Evolutionary conservation across 2,113 vertebrate species (phyloP).

Genomic region (Pomatostomus ruficeps): DNA sequence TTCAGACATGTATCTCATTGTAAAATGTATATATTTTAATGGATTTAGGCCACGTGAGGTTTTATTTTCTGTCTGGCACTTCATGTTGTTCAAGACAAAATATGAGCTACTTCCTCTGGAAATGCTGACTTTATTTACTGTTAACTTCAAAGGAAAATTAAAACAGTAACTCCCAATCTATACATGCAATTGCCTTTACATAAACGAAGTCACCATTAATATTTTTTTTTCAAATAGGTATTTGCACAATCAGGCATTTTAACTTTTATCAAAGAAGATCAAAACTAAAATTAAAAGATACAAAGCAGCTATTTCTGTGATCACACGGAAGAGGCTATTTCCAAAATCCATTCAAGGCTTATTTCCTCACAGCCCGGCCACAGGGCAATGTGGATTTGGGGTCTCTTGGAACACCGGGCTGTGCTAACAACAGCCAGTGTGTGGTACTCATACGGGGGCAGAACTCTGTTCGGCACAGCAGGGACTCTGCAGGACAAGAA

Average conservation of each 20-base stretch:
- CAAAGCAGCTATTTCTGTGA: neutral
- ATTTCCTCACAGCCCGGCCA: neutral
- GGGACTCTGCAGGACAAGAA: neutral
- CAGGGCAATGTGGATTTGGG: neutral
- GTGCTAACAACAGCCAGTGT: accelerated
- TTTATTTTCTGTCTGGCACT: neutral
- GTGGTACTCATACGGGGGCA: accelerated
- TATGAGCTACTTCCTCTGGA: neutral
- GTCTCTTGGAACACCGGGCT: accelerated
- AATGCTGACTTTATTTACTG: neutral
- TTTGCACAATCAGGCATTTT: neutral
- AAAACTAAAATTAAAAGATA: neutral
- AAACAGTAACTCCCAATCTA: neutral
- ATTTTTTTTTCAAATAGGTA: neutral
- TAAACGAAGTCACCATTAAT: neutral
- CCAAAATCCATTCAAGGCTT: neutral
- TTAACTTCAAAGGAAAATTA: neutral
- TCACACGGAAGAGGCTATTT: neutral
- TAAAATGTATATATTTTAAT: neutral
- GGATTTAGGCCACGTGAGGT: neutral
- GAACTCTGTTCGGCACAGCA: neutral
- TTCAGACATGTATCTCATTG: accelerated
- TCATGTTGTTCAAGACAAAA: neutral
- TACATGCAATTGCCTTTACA: neutral
- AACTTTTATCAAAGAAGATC: neutral